A percentile compares a stretch with the other conserved stretches of the same genome.
These are phyloP conservation scores for Zaprionus lachaisei DNA, from an alignment of 1,140 invertebrate genomes.

Conservation along the genomic window DNA sequence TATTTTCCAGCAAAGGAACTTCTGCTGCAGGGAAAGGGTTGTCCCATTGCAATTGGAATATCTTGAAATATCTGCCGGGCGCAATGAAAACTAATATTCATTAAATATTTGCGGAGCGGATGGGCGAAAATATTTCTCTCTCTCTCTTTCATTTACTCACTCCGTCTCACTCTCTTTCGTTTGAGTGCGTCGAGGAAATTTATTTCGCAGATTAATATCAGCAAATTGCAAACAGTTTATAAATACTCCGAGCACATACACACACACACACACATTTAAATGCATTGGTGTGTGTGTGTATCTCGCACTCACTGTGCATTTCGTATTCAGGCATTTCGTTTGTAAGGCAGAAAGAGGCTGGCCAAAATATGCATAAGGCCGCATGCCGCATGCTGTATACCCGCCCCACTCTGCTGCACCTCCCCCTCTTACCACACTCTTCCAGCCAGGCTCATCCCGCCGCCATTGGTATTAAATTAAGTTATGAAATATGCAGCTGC, in stretches of 20 bases:
- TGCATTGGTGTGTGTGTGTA: constrained; percentile 30
- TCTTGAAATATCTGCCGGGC: constrained; percentile 3
- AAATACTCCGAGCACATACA: constrained; percentile 31
- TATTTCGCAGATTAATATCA: constrained; percentile 70
- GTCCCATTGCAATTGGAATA: constrained; percentile 12
- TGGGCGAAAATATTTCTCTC: constrained; percentile 47
- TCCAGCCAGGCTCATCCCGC: neutral
- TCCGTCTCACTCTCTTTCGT: constrained; percentile 27
- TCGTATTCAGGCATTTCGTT: constrained; percentile 23
- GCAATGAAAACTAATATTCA: constrained; percentile 72
- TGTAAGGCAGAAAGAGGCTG: constrained; percentile 15
- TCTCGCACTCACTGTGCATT: constrained; percentile 27
- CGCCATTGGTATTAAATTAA: constrained; percentile 74
- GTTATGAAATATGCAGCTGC: constrained; percentile 67
- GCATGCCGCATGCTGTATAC: neutral
- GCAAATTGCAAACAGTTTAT: constrained; percentile 66
- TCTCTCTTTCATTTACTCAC: neutral
- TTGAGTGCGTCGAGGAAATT: constrained; percentile 71
- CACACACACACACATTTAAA: neutral
- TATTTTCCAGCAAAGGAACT: constrained; percentile 1
- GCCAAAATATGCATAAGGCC: constrained; percentile 37
- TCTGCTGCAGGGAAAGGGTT: neutral
- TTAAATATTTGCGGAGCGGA: constrained; percentile 70
- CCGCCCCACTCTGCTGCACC: too few species aligned
- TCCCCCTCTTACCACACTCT: neutral